Evolutionary conservation across 2,797 vertebrate genomes (phyloP).

Genomic region (Microcaecilia unicolor): DNA sequence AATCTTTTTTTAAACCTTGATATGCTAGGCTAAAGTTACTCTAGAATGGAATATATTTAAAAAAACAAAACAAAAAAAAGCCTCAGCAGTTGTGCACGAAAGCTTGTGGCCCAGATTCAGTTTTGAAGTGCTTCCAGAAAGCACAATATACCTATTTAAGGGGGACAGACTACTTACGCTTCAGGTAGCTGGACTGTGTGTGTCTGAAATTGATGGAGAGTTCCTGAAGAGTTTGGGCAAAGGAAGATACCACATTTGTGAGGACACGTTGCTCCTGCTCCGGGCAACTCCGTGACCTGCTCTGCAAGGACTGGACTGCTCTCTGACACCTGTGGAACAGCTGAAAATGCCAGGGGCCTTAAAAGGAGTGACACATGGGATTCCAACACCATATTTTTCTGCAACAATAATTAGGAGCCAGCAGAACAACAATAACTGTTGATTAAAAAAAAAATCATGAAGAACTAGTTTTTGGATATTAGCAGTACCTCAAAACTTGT

Average conservation of each 20-base stretch:
- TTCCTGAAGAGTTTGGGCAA: slow-evolving; percentile 91
- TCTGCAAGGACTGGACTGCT: slow-evolving; percentile 76
- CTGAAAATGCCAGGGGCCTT: slow-evolving; percentile 45
- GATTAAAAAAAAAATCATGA: background rate
- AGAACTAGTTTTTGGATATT: background rate
- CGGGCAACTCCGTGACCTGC: slow-evolving; percentile 76
- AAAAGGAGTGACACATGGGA: too few species aligned
- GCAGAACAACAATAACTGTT: background rate
- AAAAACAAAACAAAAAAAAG: too few species aligned
- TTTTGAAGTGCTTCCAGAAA: too few species aligned
- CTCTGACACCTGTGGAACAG: slow-evolving; percentile 97
- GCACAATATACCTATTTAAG: too few species aligned
- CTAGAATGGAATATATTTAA: too few species aligned
- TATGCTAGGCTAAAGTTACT: too few species aligned
- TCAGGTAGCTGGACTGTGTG: slow-evolving; percentile 90
- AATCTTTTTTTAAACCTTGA: too few species aligned
- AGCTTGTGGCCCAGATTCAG: too few species aligned
- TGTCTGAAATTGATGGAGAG: slow-evolving; percentile 86
- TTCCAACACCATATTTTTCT: background rate
- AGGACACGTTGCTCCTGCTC: slow-evolving; percentile 87
- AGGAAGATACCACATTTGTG: slow-evolving; percentile 82
- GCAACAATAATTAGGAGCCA: too few species aligned
- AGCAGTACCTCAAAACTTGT: too few species aligned
- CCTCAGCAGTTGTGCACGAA: too few species aligned
- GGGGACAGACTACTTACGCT: slow-evolving; percentile 91